Base-by-base conservation (phyloP, 2,797 vertebrate species). In the Smutsia gigantea region DNA sequence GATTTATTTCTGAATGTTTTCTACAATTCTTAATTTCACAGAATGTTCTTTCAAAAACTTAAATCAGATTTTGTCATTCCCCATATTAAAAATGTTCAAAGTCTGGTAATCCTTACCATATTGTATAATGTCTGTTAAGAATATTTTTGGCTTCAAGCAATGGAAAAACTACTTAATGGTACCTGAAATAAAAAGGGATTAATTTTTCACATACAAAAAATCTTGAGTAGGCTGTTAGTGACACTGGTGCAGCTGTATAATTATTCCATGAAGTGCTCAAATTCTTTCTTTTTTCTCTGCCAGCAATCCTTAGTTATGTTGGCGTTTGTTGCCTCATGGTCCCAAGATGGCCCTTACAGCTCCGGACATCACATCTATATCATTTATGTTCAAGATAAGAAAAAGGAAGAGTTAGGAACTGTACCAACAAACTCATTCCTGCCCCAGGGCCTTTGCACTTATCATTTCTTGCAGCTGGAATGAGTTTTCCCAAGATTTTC, bases 31-130 rank as follows among this genome's bases (percentile, higher is more conserved):
- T 91, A 85, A 94, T 93, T 87, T 90, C 49, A 53, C 42, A 92
- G 72, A 78, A 85, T 69, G 37, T 88, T 94, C 82, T 95, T 74
- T 95, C 42, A 95, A 87, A 94, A 90, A 61, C 51, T 72, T 75
- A 82, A 86, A 82, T 90, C 91, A 88, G 64, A 88, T 46, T 88
- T 90, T 66, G 21, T 69, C 46, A 77, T 96, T 86, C 13, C 37
- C 69, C 53, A 66, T 75, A 96, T 95, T 96, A 94, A 95, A 83
- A 95, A 66, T 10, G 46, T 87, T 93, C 31, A 66, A 87, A 96
- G 57, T 69, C 85, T 84, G 72, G 72, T 90, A 95, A 97, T 93
- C 51, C 39, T 96, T 81, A 84, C 87, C 93, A 95, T 66, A 69
- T 66, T 94, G 74, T 90, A 69, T 61, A 94, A 8, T 79, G 14